phyloP scores from a whole-genome alignment of 2,113 vertebrate genomes.

The Macrotus californicus region DNA sequence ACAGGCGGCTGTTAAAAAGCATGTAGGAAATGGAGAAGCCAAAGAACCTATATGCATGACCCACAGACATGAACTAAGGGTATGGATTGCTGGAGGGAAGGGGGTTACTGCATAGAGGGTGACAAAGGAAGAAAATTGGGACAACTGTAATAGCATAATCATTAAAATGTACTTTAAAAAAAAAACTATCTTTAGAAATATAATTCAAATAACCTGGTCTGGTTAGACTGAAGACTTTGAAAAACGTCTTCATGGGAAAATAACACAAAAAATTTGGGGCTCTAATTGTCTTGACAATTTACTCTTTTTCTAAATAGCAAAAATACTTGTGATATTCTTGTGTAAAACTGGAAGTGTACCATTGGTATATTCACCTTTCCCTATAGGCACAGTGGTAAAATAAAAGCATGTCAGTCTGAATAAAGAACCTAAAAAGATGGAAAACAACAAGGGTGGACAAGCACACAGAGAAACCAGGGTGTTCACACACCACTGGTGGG shows the following conservation, averaged over 20 bases:
- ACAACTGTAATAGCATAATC: too few relatives aligned
- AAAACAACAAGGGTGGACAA: not conserved
- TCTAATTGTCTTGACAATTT: not conserved
- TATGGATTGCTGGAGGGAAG: too few relatives aligned
- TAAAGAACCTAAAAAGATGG: not conserved
- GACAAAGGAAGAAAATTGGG: too few relatives aligned
- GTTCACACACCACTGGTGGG: not conserved
- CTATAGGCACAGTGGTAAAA: not conserved
- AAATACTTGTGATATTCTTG: not conserved
- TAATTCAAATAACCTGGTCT: slow-evolving; percentile 6
- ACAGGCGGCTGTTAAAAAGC: too few relatives aligned
- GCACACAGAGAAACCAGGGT: not conserved
- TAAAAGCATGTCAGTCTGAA: not conserved
- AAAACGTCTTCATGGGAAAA: slow-evolving; percentile 17
- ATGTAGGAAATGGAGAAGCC: too few relatives aligned
- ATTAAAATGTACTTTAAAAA: too few relatives aligned
- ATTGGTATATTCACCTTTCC: not conserved
- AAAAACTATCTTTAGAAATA: not conserved
- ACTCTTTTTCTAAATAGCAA: not conserved
- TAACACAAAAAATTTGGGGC: not conserved
- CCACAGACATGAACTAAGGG: too few relatives aligned
- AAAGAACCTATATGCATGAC: too few relatives aligned
- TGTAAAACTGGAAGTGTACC: not conserved
- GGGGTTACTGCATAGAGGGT: too few relatives aligned
- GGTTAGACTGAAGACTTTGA: not conserved